Base-by-base conservation (phyloP, 2,888 invertebrate species). In the Argyra leucocephala region DNA sequence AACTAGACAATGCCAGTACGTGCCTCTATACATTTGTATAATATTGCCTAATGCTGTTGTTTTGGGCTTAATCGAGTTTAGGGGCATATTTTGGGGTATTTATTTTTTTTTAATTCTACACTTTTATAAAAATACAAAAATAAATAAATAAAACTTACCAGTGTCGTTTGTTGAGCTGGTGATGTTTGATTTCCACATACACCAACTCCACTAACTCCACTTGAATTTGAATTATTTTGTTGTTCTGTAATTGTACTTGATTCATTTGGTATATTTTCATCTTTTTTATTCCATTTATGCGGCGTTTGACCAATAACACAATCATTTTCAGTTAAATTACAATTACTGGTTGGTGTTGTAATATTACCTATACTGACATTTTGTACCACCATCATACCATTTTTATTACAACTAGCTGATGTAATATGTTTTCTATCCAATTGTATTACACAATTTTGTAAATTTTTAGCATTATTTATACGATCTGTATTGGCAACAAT, bases 391-490 rank as follows among this genome's bases (percentile, higher is more conserved):
- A 63, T 59, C 18, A 63, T 36, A 59, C 31, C 58, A 22, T 59
- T 22, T 4, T 63, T 57, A 48, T 37, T 26, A 58, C 57, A 31
- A 22, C 31, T 31, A 31, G 63, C 26, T 36, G 36, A 26, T 57
- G 57, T 5, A 59, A n/a, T 63, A 58, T 59, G 63, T 57, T 63
- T 57, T 22, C 21, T 31, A 22, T 62, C 36, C 7, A 62, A 22
- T 62, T 62, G 62, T 48, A 48, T 48, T 18, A 48, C 9, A 48
- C 48, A 18, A 24, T 31, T 61, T 61, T 61, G 26, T 31, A 61
- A 61, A 61, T 61, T 61, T 61, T 61, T 61, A 26, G 21, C 61
- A 61, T 61, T 61, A 61, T 61, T 61, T 26, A 61, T 21, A 12
- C 61, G 61, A 61, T 61, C 31, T 24, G 24, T 31, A 26, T 61